Conservation (phyloP, 2,888 invertebrate species). For the Megalurothrips usitatus region DNA sequence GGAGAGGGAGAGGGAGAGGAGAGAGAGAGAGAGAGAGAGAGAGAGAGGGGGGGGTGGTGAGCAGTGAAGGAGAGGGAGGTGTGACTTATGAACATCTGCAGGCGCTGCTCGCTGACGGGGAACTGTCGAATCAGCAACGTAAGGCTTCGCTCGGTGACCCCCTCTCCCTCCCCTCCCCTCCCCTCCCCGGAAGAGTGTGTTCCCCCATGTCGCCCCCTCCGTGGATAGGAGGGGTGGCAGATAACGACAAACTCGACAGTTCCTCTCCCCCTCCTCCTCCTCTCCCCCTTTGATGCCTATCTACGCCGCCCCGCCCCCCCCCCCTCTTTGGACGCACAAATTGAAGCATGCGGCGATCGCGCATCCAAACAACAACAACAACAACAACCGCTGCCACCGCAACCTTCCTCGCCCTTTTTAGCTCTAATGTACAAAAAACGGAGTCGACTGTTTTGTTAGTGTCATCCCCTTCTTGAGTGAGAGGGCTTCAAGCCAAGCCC, state of each 20-base stretch:
- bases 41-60: no score
- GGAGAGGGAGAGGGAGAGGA: no score
- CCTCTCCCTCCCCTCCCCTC: no score
- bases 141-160: not conserved
- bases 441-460: no score
- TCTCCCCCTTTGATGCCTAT: not conserved
- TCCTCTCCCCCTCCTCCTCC: not conserved
- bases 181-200: not conserved
- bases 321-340: not conserved
- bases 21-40: no score
- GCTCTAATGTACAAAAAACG: no score
- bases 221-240: not conserved
- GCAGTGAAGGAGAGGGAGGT: not conserved
- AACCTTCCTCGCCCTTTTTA: no score
- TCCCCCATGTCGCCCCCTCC: not conserved
- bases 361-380: no score
- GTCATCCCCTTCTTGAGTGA: no score
- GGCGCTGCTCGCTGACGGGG: not conserved
- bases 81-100: not conserved
- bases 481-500: no score
- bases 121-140: slow-evolving; percentile 8
- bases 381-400: no score
- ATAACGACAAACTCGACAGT: not conserved
- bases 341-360: not conserved
- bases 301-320: not conserved